phyloP scores from a whole-genome alignment of 2,797 vertebrate genomes.

The Acestrorhynchus altus region DNA sequence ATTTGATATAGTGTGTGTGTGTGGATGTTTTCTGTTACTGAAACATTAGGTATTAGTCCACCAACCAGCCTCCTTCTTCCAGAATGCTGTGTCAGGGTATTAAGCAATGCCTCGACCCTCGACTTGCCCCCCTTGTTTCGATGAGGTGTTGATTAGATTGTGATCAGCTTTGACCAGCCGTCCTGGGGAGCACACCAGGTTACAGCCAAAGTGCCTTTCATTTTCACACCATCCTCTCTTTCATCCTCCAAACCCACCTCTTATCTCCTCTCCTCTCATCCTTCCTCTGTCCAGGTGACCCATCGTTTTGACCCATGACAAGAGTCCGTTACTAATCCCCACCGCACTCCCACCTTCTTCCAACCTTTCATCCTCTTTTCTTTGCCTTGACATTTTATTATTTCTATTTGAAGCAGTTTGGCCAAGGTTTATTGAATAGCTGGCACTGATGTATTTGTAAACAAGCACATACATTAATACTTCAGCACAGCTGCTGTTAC shows the following conservation, averaged over 20 bases:
- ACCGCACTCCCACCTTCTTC: too few relatives aligned
- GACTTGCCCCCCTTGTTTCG: constrained; percentile 47
- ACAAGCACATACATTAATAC: too few relatives aligned
- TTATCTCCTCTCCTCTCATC: constrained; percentile 8
- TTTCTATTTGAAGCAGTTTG: not conserved
- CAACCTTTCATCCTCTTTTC: too few relatives aligned
- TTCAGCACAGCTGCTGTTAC: too few relatives aligned
- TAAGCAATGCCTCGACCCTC: not conserved
- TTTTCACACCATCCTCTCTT: constrained; percentile 77
- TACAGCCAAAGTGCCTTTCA: constrained; percentile 77
- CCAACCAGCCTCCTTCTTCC: not conserved
- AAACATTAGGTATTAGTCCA: not conserved
- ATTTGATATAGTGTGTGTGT: too few relatives aligned
- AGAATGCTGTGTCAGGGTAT: constrained; percentile 30
- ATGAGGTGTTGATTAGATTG: constrained; percentile 75
- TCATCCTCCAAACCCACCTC: constrained; percentile 49
- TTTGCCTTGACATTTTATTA: too few relatives aligned
- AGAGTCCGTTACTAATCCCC: constrained; percentile 49
- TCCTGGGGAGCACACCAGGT: constrained; percentile 74
- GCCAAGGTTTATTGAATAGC: too few relatives aligned
- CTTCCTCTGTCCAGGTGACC: constrained; percentile 41
- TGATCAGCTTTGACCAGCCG: constrained; percentile 67
- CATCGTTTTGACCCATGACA: constrained; percentile 23
- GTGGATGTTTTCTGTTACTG: not conserved
- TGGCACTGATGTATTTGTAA: too few relatives aligned